Conservation (phyloP, 35 echinoderm and acorn worm species). For the Lytechinus variegatus region DNA sequence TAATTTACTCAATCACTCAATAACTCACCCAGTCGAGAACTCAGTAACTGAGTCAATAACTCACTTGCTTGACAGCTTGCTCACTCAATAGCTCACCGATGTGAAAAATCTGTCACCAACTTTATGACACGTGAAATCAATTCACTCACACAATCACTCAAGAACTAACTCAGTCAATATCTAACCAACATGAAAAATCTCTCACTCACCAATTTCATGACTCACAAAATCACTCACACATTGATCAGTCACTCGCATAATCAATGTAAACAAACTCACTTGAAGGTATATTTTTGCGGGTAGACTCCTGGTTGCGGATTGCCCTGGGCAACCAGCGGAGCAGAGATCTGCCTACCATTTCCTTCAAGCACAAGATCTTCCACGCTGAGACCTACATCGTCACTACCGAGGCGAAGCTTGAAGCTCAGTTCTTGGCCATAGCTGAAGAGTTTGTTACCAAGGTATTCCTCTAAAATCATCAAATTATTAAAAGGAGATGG, state of each 20-base stretch:
- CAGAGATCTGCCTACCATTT: conserved; percentile 72
- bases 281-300: conserved; percentile 71
- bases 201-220: neutral
- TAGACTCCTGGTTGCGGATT: conserved; percentile 68
- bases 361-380: conserved; percentile 90
- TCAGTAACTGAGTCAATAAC: too few relatives aligned
- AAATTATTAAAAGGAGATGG: too few relatives aligned
- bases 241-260: neutral
- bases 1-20: too few relatives aligned
- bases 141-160: too few relatives aligned
- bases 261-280: conserved; percentile 60
- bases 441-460: conserved; percentile 78
- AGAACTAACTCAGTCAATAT: too few relatives aligned
- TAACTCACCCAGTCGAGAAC: too few relatives aligned
- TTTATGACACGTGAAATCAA: too few relatives aligned
- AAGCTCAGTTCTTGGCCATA: conserved; percentile 89
- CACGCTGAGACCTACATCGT: conserved; percentile 64
- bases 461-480: conserved; percentile 60
- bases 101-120: too few relatives aligned
- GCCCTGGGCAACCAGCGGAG: conserved; percentile 79
- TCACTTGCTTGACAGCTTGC: too few relatives aligned
- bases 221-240: neutral
- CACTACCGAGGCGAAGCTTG: conserved; percentile 73
- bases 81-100: too few relatives aligned
- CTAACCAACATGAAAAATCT: too few relatives aligned